Percentiles rank a stretch among this genome's conserved stretches.
Evolutionary conservation across 2,888 invertebrate genomes (phyloP).

Genomic region (Tigriopus californicus): DNA sequence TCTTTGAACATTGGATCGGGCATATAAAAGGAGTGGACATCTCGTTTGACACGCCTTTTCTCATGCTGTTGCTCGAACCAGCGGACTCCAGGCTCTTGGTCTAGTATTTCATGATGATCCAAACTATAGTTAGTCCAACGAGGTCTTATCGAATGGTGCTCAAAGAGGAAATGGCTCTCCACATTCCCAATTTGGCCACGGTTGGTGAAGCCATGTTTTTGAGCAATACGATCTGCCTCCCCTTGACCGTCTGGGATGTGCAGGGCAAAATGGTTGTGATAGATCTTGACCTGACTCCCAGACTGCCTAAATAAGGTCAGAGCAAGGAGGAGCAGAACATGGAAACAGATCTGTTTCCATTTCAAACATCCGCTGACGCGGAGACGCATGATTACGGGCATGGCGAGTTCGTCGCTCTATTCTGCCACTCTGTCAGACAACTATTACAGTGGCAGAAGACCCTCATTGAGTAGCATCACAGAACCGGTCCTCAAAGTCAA

Average conservation of each 20-base stretch:
- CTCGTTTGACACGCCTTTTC: conserved; percentile 67
- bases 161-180: conserved; percentile 63
- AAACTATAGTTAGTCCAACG: conserved; percentile 57
- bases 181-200: conserved; percentile 60
- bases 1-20: conserved; percentile 19
- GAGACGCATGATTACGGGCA: too few relatives aligned
- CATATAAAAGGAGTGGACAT: conserved; percentile 25
- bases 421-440: too few relatives aligned
- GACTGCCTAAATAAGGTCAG: too few relatives aligned
- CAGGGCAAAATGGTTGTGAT: conserved; percentile 9
- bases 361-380: too few relatives aligned
- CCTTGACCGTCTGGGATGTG: not conserved
- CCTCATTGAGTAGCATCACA: too few relatives aligned
- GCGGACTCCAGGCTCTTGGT: conserved; percentile 54
- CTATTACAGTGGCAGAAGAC: too few relatives aligned
- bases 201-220: conserved; percentile 3
- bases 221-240: not conserved
- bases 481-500: too few relatives aligned
- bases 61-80: conserved; percentile 94
- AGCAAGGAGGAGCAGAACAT: too few relatives aligned
- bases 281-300: not conserved
- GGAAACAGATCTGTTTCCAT: too few relatives aligned
- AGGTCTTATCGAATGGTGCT: conserved; percentile 64
- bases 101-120: conserved; percentile 55
- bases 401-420: too few relatives aligned